phyloP scores from a whole-genome alignment of 2,888 invertebrate species.

The Entomobrya multifasciata region DNA sequence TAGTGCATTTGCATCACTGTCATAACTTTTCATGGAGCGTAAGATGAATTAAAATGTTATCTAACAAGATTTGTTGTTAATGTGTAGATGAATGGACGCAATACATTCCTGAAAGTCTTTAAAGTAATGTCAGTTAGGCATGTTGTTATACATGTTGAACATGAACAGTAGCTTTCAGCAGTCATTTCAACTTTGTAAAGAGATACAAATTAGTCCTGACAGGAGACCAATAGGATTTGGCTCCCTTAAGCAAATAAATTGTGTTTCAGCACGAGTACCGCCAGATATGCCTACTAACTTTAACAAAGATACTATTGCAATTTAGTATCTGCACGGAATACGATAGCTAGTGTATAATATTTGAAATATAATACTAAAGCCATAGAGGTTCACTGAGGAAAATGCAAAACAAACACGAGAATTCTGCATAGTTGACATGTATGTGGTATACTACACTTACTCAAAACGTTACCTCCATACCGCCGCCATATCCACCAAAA shows the following conservation, averaged over 20 bases:
- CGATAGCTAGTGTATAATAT: too few relatives aligned
- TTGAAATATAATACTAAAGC: too few relatives aligned
- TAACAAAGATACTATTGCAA: slow-evolving; percentile 27
- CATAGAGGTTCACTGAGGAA: slow-evolving; percentile 18
- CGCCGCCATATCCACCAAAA: background rate
- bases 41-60: too few relatives aligned
- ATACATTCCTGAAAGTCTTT: too few relatives aligned
- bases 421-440: slow-evolving; percentile 7
- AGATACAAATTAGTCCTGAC: background rate
- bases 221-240: slow-evolving; percentile 32
- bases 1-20: too few relatives aligned
- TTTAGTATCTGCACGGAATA: background rate
- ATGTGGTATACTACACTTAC: too few relatives aligned
- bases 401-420: background rate
- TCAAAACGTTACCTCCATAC: too few relatives aligned
- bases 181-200: slow-evolving; percentile 11
- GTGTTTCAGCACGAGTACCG: slow-evolving; percentile 17
- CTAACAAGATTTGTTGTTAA: too few relatives aligned
- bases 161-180: slow-evolving; percentile 38
- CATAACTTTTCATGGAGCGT: too few relatives aligned
- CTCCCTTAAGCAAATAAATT: slow-evolving; percentile 31
- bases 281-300: background rate
- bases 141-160: too few relatives aligned
- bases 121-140: background rate
- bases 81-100: too few relatives aligned